A percentile compares a stretch with the other conserved stretches of the same genome.
Evolutionary conservation across 1,140 invertebrate species (phyloP).

Genomic region (Drosophila subobscura): DNA sequence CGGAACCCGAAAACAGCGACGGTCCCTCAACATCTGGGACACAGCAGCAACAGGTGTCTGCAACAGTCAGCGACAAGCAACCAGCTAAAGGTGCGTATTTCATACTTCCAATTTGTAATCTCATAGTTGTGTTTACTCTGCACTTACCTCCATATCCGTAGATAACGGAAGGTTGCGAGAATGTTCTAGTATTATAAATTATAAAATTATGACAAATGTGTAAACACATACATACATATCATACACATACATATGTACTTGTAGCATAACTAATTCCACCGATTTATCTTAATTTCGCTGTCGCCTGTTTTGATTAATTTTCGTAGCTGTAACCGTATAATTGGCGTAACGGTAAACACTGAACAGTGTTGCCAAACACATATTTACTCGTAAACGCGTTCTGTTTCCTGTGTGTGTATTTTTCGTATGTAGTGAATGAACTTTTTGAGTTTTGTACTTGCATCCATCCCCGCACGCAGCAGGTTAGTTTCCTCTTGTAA

Average conservation of each 20-base stretch:
- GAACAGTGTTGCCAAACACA: not conserved
- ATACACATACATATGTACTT: constrained; percentile 8
- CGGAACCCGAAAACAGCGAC: not conserved
- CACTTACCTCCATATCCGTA: not conserved
- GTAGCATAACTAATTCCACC: not conserved
- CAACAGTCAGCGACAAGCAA: not conserved
- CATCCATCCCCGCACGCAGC: constrained; percentile 22
- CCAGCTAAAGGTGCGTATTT: not conserved
- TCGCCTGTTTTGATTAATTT: constrained; percentile 1
- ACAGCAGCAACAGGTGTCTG: not conserved
- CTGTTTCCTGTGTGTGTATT: constrained; percentile 22
- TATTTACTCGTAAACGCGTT: constrained; percentile 14
- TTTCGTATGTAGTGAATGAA: constrained; percentile 36
- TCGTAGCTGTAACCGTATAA: constrained; percentile 20
- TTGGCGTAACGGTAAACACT: not conserved
- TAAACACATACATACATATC: no score
- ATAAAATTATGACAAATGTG: not conserved
- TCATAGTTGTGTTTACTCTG: not conserved
- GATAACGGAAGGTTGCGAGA: not conserved
- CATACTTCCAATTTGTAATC: not conserved
- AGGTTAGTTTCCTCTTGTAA: constrained; percentile 36
- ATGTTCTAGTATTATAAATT: constrained; percentile 2
- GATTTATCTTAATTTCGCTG: not conserved
- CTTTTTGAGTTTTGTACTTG: constrained; percentile 30
- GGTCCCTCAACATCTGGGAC: constrained; percentile 14